Conservation (phyloP, 2,797 vertebrate genomes). For the Melanogrammus aeglefinus region DNA sequence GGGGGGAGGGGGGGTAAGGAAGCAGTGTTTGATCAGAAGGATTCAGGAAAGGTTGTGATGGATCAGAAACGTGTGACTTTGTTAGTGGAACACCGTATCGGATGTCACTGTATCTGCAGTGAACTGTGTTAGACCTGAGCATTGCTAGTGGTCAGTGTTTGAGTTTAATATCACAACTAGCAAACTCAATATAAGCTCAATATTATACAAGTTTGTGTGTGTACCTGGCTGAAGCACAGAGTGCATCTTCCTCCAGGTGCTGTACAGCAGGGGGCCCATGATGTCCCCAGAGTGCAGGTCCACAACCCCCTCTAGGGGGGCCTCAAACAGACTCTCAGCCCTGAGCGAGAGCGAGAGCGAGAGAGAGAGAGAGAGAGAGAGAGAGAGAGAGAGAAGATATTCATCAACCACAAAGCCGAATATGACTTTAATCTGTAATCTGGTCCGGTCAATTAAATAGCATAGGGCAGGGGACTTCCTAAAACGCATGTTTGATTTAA, state of each 20-base stretch:
- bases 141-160: no score
- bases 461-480: no score
- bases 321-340: conserved; percentile 60
- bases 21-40: not conserved
- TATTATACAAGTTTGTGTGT: not conserved
- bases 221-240: conserved; percentile 65
- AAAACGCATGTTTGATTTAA: no score
- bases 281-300: conserved; percentile 62
- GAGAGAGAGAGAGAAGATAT: not conserved
- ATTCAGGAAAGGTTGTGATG: not conserved
- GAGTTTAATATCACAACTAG: no score
- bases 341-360: conserved; percentile 35
- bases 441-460: not conserved
- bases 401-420: not conserved
- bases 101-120: not conserved
- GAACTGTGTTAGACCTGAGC: not conserved
- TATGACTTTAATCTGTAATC: not conserved
- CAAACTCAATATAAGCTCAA: no score
- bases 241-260: conserved; percentile 70
- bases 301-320: conserved; percentile 50
- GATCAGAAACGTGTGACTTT: not conserved
- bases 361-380: not conserved
- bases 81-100: not conserved
- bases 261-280: conserved; percentile 72
- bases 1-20: not conserved